Evolutionary conservation across 2,797 vertebrate species (phyloP).

Genomic region (Ceyx erithaca): DNA sequence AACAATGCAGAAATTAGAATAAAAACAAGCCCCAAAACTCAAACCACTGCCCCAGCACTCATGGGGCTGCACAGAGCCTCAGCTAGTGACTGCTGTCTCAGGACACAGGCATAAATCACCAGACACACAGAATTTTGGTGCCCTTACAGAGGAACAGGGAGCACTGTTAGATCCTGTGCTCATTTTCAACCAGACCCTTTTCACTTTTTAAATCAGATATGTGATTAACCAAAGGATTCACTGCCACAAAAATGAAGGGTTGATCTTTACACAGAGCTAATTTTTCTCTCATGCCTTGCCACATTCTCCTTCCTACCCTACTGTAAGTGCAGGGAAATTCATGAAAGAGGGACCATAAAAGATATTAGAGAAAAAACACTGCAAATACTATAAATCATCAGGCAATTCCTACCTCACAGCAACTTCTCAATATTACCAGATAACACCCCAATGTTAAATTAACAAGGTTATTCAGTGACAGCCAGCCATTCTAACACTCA

Average conservation of each 20-base stretch:
- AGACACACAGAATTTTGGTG: neutral
- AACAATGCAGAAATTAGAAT: neutral
- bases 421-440: neutral
- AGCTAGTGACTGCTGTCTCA: neutral
- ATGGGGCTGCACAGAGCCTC: neutral
- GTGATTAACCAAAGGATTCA: neutral
- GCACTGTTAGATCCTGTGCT: neutral
- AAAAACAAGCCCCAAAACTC: neutral
- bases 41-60: neutral
- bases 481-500: neutral
- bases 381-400: neutral
- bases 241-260: neutral
- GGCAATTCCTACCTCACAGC: neutral
- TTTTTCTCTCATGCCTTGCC: neutral
- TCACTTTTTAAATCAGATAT: neutral
- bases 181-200: neutral
- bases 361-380: neutral
- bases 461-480: neutral
- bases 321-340: neutral
- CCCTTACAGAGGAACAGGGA: neutral
- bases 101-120: neutral
- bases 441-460: neutral
- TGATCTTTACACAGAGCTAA: neutral
- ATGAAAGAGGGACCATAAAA: neutral
- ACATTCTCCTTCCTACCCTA: neutral